Evolutionary conservation across 2,888 invertebrate species (phyloP), one percentile per base, ranked within the genome.

Genomic region (Rhamnusium bicolor): DNA sequence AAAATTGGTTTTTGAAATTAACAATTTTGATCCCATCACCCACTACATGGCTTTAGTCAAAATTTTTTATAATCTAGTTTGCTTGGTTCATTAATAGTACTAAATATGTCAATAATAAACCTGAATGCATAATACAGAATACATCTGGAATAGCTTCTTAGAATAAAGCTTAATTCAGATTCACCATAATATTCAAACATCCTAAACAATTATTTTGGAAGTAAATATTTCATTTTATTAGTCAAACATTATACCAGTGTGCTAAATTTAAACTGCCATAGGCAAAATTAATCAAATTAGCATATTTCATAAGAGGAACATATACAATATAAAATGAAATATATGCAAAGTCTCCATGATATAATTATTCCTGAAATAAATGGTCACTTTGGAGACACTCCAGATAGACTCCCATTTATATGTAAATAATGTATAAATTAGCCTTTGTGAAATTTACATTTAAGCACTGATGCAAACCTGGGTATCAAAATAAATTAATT

Each of bases 371-470:
- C 75, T 77, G 79, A 67, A 73, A 84, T 83, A 81, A 84, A 83
- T 83, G 84, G 82, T 83, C 84, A 83, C 79, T 83, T 80, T 77
- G 75, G 78, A 78, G 78, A 80, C 78, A 79, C 76, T 79, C 68
- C 76, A 81, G 79, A 81, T 79, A 77, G 79, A 83, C 81, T 82
- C 82, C 83, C 82, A 84, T 84, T 84, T 84, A 84, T 82, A 84
- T 84, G 84, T 81, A 84, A 84, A 84, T 84, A 80, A 81, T 78
- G 77, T 81, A 82, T 81, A 81, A 83, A 83, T 83, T 84, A 81
- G 79, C 81, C 84, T 83, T 80, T 78, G 76, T 77, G 78, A 79
- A 81, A 82, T 82, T 84, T 82, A 79, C 81, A 82, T 84, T 80
- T 77, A 80, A 78, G 78, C 79, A 72, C 69, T 72, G 77, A 75